Conservation (phyloP, 2,113 vertebrate species). For the Callocephalon fimbriatum region DNA sequence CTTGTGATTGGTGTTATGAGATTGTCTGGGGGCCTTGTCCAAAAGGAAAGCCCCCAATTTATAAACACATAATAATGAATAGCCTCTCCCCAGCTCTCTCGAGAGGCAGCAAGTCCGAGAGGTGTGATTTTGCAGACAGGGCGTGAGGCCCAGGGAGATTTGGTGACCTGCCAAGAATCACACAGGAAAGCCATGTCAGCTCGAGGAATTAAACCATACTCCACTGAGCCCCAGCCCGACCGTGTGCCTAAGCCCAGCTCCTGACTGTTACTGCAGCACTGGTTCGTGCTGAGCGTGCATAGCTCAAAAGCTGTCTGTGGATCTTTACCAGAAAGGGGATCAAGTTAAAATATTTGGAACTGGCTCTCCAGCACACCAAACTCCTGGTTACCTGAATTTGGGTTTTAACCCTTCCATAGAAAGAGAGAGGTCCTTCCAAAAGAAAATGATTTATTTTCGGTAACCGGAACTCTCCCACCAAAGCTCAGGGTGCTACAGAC, state of each 20-base stretch:
- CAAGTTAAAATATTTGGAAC: background rate
- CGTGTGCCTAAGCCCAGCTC: background rate
- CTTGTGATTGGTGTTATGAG: background rate
- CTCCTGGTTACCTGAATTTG: background rate
- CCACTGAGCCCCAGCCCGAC: background rate
- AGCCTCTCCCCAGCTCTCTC: background rate
- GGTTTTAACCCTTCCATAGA: background rate
- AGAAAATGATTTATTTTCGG: background rate
- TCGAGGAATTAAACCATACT: conserved; percentile 43
- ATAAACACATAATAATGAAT: background rate
- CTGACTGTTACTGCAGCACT: background rate
- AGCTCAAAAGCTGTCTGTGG: background rate
- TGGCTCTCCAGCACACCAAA: background rate
- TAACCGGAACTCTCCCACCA: background rate
- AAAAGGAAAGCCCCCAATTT: background rate
- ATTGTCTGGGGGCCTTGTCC: conserved; percentile 14
- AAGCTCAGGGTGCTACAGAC: background rate
- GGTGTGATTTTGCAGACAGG: conserved; percentile 56
- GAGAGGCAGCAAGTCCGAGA: background rate
- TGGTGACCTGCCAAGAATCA: conserved; percentile 62
- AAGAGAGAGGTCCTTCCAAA: background rate
- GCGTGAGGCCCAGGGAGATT: conserved; percentile 44
- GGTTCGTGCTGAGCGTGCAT: background rate
- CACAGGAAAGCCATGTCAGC: conserved; percentile 64
- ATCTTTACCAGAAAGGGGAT: conserved; percentile 27